Evolutionary conservation across 2,113 vertebrate genomes (phyloP).

Genomic region (Lasiurus borealis): DNA sequence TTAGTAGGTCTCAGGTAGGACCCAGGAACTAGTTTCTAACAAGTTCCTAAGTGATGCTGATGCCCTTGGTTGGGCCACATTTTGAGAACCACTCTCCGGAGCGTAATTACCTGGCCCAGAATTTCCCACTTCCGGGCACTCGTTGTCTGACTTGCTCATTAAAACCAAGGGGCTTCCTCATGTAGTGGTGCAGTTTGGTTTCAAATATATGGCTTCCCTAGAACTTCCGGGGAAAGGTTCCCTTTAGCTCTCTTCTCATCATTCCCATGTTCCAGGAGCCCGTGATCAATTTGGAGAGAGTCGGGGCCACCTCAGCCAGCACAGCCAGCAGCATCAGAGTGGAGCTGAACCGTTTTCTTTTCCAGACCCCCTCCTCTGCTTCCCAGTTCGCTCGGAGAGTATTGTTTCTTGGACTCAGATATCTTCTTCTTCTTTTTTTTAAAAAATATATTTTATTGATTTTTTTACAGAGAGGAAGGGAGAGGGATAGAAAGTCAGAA

Average conservation of each 20-base stretch:
- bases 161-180: background rate
- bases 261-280: background rate
- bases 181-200: background rate
- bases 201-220: background rate
- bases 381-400: background rate
- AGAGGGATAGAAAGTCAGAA: too few relatives aligned
- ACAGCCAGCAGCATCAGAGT: background rate
- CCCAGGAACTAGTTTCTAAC: background rate
- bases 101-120: background rate
- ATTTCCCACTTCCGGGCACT: background rate
- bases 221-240: background rate
- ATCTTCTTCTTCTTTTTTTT: constrained; percentile 47
- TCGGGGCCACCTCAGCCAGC: background rate
- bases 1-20: background rate
- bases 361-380: background rate
- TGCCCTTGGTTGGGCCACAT: background rate
- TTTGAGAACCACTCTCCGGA: background rate
- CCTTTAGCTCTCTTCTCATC: background rate
- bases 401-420: constrained; percentile 57
- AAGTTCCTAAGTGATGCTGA: background rate
- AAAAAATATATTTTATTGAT: too few relatives aligned
- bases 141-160: background rate
- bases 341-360: background rate
- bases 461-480: too few relatives aligned
- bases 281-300: background rate